These are phyloP conservation scores for Glandiceps talaboti DNA, from an alignment of 53 echinoderm and acorn worm genomes.

Conservation along the genomic window DNA sequence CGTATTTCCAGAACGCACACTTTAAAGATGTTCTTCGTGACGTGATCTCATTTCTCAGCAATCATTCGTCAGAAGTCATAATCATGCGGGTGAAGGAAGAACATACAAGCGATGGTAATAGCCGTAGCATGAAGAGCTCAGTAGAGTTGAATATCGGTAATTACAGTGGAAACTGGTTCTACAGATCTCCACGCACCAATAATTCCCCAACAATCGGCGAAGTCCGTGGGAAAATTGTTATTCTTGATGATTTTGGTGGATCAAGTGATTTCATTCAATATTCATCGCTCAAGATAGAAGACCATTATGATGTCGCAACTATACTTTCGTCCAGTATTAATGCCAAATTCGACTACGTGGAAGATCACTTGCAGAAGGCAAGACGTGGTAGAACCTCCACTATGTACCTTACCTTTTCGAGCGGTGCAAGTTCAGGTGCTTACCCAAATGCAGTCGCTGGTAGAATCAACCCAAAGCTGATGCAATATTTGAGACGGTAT, in stretches of 20 bases:
- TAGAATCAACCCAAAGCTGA: conserved; percentile 3
- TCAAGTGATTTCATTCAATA: too few relatives aligned
- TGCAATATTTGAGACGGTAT: neutral
- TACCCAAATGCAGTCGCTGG: conserved; percentile 6
- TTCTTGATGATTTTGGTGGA: conserved; percentile 11
- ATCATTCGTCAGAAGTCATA: conserved; percentile 11
- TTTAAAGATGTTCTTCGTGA: conserved; percentile 16
- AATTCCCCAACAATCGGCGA: conserved; percentile 8
- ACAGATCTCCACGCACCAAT: neutral
- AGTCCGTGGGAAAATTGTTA: conserved; percentile 7
- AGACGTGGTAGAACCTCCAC: too few relatives aligned
- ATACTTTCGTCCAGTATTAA: too few relatives aligned
- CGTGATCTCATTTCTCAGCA: conserved; percentile 4
- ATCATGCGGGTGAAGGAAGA: conserved; percentile 22
- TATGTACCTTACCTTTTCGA: conserved; percentile 26
- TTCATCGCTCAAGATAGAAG: too few relatives aligned
- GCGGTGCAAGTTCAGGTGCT: conserved; percentile 11
- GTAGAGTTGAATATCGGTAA: conserved; percentile 5
- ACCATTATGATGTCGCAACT: too few relatives aligned
- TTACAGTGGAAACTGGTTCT: conserved; percentile 3
- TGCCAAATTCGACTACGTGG: too few relatives aligned
- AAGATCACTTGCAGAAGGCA: too few relatives aligned
- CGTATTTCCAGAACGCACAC: conserved; percentile 11
- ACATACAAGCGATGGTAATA: too few relatives aligned
- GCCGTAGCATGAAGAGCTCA: too few relatives aligned